Evolutionary conservation across 92 coral and sea anemone genomes (phyloP).

Genomic region (Palythoa caribaeorum): DNA sequence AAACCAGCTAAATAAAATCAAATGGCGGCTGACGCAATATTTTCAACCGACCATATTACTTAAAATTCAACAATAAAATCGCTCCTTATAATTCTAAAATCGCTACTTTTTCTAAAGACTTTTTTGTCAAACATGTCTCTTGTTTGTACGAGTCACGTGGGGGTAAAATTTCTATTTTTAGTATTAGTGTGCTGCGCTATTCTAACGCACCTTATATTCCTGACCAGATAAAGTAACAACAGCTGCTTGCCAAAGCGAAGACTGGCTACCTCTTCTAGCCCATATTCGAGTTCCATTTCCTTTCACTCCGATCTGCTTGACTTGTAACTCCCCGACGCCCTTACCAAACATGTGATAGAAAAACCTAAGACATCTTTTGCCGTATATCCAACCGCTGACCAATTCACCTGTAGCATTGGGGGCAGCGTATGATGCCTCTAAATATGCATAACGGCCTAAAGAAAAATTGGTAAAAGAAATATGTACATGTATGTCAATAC

Average conservation of each 20-base stretch:
- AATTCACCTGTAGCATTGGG: constrained; percentile 53
- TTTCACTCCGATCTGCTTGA: constrained; percentile 47
- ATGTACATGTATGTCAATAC: no score
- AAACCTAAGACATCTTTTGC: constrained; percentile 61
- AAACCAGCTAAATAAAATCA: no score
- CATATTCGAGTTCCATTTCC: constrained; percentile 58
- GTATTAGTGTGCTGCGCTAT: no score
- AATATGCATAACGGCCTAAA: constrained; percentile 61
- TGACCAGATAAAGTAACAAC: neutral
- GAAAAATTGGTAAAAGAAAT: no score
- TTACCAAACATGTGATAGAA: constrained; percentile 79
- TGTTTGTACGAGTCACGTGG: no score
- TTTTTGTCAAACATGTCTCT: no score
- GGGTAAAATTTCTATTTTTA: no score
- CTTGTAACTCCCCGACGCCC: constrained; percentile 59
- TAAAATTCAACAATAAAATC: no score
- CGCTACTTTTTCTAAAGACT: no score
- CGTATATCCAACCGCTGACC: constrained; percentile 60
- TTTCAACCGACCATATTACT: no score
- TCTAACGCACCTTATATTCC: constrained; percentile 23
- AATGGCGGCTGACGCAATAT: no score
- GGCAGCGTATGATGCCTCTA: constrained; percentile 67
- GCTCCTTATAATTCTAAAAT: no score
- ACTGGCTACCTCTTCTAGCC: constrained; percentile 70
- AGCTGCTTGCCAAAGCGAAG: constrained; percentile 43